Evolutionary conservation across 2,888 invertebrate genomes (phyloP), one percentile per base, ranked within the genome.

Genomic region (Microplitis deprimator): DNA sequence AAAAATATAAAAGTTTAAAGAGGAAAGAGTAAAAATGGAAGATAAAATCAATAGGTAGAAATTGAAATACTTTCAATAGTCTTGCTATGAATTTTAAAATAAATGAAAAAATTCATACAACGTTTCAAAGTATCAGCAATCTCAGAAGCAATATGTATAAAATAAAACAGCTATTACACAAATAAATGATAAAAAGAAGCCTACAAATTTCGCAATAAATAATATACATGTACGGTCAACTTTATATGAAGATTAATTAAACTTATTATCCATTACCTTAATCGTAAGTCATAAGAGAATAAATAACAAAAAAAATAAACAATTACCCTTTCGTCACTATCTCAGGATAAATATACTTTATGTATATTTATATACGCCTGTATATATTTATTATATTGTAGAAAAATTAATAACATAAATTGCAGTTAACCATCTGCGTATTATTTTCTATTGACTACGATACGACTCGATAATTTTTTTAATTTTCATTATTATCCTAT

Each of bases 381-480:
- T 29, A 29, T 29, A 29, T 29, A 29, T 29, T 29, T 29, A 29
- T 29, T 3, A 29, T 29, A 29, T 29, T 29, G 29, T 29, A 29
- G 4, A 29, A 29, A 72, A 60, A 59, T 29, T 10, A 70, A 67
- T 76, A 38, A 70, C 50, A 20, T 38, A 41, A 60, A 71, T 40
- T 39, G 41, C 74, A 41, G 39, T 50, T 71, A 69, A 74, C 41
- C 59, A 41, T 75, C 73, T 74, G 41, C 61, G 8, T 39, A 76
- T 71, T 8, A 77, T 80, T 80, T 77, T 76, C 76, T 71, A 78
- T 72, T 61, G 61, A 75, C 75, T 75, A 65, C 72, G 73, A 72
- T 65, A 60, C 4, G 29, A 29, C 4, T 29, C 29, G 29, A 29
- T 29, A 29, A 29, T 29, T 29, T 29, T 29, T 29, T 29, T 29